phyloP scores from a whole-genome alignment of 2,113 vertebrate genomes.

The Urocynchramus pylzowi region DNA sequence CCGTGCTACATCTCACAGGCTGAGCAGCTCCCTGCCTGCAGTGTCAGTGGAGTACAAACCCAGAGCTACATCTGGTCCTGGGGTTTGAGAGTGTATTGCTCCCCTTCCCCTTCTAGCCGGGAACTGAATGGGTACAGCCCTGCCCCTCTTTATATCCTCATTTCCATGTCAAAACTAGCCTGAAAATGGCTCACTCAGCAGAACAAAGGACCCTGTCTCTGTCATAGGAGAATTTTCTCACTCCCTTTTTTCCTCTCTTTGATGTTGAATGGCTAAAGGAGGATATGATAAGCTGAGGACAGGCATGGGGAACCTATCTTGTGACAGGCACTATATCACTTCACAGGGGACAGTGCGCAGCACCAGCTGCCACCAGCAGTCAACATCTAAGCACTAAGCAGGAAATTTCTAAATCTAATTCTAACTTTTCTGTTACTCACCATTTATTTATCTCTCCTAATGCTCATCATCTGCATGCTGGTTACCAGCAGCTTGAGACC shows the following conservation, averaged over 20 bases:
- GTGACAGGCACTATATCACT: background rate
- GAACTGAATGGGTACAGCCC: background rate
- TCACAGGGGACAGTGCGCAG: background rate
- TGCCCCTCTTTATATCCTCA: background rate
- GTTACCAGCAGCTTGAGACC: background rate
- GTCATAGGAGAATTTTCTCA: background rate
- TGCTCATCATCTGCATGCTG: background rate
- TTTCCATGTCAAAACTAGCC: background rate
- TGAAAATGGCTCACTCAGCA: background rate
- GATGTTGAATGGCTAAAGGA: background rate
- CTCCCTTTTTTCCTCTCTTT: background rate
- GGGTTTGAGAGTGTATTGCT: background rate
- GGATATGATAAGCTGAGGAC: background rate
- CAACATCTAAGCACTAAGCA: background rate
- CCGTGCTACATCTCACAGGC: background rate
- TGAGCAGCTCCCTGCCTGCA: background rate
- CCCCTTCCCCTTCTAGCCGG: background rate
- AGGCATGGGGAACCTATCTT: background rate
- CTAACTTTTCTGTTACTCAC: background rate
- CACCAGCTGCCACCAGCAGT: background rate
- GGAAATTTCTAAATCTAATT: background rate
- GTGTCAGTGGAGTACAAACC: background rate
- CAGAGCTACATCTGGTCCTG: fast-evolving
- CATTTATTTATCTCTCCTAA: background rate
- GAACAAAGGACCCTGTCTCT: background rate